Evolutionary conservation across 2,888 invertebrate genomes (phyloP), one percentile per base, ranked within the genome.

Genomic region (Brenthis hecate): DNA sequence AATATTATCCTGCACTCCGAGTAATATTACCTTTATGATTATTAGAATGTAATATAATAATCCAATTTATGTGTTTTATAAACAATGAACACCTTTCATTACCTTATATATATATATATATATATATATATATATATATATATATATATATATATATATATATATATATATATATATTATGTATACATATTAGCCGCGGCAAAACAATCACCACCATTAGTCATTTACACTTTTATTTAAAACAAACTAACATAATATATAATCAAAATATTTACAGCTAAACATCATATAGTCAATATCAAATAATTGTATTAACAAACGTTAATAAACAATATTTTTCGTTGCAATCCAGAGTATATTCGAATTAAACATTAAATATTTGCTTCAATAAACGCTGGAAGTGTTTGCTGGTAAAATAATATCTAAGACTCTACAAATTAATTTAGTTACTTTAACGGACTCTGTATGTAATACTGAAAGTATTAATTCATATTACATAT

Each of bases 351-450:
- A 76, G 77, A 75, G 76, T 76, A 76, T 76, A 80, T 80, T 80
- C 76, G 81, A 78, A 81, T 82, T 85, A 88, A 90, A 89, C 81
- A 85, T 81, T 84, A 79, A 85, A 87, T 88, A 86, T 89, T 90
- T 87, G 80, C 85, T 76, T 76, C 82, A 81, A 85, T 85, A 87
- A 88, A 87, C 81, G 80, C 72, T 72, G 78, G 76, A 75, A 76
- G 80, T 89, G 85, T 91, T 88, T 85, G 80, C 86, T 78, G 73
- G 79, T 81, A 86, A 83, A 89, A 90, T 88, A 89, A 87, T 86
- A 83, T 85, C 83, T 88, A 86, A 91, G 86, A 79, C 85, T 87
- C 78, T 74, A 83, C 84, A 89, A 89, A 90, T 89, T 90, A 86
- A 89, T 90, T 88, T 85, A 85, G 82, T 81, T 80, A 78, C 79